Conservation (phyloP, 2,113 vertebrate genomes). For the Ictalurus furcatus region DNA sequence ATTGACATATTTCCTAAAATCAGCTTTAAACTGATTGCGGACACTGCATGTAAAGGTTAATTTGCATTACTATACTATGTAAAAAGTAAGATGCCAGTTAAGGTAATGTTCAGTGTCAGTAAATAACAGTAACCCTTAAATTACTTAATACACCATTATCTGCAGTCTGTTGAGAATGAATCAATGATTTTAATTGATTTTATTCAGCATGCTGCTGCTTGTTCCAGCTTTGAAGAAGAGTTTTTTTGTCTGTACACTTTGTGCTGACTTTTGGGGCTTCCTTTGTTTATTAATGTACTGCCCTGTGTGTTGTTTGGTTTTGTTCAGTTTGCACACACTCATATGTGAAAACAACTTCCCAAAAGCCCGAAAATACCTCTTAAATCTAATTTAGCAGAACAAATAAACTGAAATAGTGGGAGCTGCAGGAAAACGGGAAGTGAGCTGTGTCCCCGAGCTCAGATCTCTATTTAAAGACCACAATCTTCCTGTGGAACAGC, state of each 20-base stretch:
- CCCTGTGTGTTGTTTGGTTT: slow-evolving; percentile 26
- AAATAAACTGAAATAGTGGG: slow-evolving; percentile 51
- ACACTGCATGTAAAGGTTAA: background rate
- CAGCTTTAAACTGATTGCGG: background rate
- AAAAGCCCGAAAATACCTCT: slow-evolving; percentile 49
- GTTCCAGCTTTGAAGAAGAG: background rate
- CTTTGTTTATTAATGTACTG: background rate
- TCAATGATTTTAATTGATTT: background rate
- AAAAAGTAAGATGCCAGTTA: background rate
- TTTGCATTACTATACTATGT: background rate
- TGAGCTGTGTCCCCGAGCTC: background rate
- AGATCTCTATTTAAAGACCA: slow-evolving; percentile 40
- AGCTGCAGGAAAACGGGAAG: slow-evolving; percentile 13
- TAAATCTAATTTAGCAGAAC: slow-evolving; percentile 53
- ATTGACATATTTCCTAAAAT: background rate
- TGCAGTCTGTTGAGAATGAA: background rate
- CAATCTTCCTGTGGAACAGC: slow-evolving; percentile 29
- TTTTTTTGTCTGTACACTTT: background rate
- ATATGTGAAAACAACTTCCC: slow-evolving; percentile 37
- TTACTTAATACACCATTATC: background rate
- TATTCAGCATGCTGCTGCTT: background rate
- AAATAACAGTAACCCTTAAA: background rate
- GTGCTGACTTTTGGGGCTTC: slow-evolving; percentile 2
- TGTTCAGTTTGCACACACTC: background rate
- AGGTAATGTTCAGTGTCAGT: background rate